phyloP scores from a whole-genome alignment of 2,888 invertebrate species.

The Drosophila longiperda region DNA sequence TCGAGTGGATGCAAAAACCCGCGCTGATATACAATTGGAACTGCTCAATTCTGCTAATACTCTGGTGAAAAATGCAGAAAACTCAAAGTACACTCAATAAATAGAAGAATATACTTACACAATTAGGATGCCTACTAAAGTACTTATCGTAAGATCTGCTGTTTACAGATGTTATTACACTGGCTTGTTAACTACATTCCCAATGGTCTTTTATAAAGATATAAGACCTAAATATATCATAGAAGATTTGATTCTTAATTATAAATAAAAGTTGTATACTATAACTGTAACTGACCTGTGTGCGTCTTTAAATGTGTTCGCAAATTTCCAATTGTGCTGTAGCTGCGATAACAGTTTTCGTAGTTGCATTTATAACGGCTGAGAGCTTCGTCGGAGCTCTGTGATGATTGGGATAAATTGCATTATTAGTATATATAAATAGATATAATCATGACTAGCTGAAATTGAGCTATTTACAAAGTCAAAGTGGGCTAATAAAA shows the following conservation, averaged over 20 bases:
- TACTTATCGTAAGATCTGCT: background rate
- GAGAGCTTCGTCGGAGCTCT: slow-evolving; percentile 84
- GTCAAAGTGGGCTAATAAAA: slow-evolving; percentile 40
- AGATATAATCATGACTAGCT: slow-evolving; percentile 23
- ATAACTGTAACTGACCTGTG: slow-evolving; percentile 88
- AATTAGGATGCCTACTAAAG: background rate
- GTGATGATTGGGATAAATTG: slow-evolving; percentile 1
- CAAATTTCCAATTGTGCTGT: slow-evolving; percentile 97
- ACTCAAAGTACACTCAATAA: background rate
- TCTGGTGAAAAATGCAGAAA: slow-evolving; percentile 16
- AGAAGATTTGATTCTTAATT: background rate
- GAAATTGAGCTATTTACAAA: slow-evolving; percentile 55
- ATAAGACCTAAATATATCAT: background rate
- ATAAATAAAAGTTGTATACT: background rate
- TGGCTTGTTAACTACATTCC: background rate
- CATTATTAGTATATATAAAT: background rate
- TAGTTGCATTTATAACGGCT: slow-evolving; percentile 94
- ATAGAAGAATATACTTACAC: background rate
- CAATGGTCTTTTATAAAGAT: background rate
- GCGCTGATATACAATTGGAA: slow-evolving; percentile 45
- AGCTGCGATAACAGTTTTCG: slow-evolving; percentile 94
- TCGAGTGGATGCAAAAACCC: slow-evolving; percentile 34
- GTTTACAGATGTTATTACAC: background rate
- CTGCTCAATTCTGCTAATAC: slow-evolving; percentile 42
- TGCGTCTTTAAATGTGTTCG: slow-evolving; percentile 98